phyloP scores from a whole-genome alignment of 2,888 invertebrate species.

The Smittia aterrima region DNA sequence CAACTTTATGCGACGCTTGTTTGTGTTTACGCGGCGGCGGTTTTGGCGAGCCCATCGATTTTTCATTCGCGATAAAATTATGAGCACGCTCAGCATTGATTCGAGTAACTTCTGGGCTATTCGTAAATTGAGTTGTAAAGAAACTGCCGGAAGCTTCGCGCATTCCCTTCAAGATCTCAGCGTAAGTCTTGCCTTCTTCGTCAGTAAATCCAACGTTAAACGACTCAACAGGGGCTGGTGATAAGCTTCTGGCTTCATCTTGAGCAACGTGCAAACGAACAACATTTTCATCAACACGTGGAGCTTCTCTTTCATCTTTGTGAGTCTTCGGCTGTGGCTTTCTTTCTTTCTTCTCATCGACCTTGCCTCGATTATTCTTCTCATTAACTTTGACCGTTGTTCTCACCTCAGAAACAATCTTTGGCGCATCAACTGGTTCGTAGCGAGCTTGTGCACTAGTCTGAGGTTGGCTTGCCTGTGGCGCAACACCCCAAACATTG shows the following conservation, averaged over 20 bases:
- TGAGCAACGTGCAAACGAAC: neutral
- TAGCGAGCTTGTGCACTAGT: neutral
- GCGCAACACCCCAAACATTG: conserved; percentile 24
- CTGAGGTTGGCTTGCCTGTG: neutral
- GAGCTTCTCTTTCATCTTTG: neutral
- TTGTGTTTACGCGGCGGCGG: neutral
- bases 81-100: neutral
- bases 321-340: neutral
- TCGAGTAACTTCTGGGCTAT: neutral
- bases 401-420: neutral
- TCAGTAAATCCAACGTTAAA: neutral
- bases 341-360: neutral
- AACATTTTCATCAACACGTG: neutral
- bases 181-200: conserved; percentile 27
- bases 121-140: neutral
- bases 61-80: neutral
- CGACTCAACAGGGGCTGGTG: neutral
- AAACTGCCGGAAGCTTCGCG: conserved; percentile 21
- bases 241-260: neutral
- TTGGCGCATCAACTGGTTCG: neutral
- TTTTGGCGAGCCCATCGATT: neutral
- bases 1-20: conserved; percentile 3
- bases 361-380: neutral
- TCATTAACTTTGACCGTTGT: neutral
- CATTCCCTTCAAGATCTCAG: conserved; percentile 29